Base-by-base conservation (phyloP, 2,797 vertebrate genomes). In the Eulemur coronatus region DNA sequence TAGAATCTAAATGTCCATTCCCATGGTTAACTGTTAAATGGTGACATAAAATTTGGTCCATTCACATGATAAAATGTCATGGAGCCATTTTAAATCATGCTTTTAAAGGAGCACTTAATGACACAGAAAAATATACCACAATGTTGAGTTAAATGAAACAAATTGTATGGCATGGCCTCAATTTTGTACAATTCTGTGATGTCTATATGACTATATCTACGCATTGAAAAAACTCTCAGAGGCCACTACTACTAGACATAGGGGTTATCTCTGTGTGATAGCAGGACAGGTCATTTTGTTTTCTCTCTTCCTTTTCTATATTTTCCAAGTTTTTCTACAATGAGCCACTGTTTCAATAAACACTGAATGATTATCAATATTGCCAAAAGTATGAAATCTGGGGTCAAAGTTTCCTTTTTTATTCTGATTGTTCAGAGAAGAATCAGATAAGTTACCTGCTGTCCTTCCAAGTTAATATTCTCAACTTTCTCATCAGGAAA, bases 111-210 rank as follows among this genome's bases (percentile, higher is more conserved):
- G n/a, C 26, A 73, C 90, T 80, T 95, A 88, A 81, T 92, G 80
- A 96, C 65, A 91, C 1, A 72, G 35, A 61, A 90, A 96, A 95
- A 96, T 84, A 95, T 5, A 55, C 38, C n/a, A 84, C 78, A 78
- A 78, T 38, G 61, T 46, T 75, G 38, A 79, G 33, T 86, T 86
- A 93, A 94, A 81, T 2, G 4, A 96, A 96, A 93, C n/a, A 73
- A 82, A 89, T 41, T 79, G 3, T 82, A 84, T 48, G 43, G 14
- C 15, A 13, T 15, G 7, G 48, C 75, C 69, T 96, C 73, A 43
- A 33, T 50, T 91, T 59, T 96, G 10, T 61, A 75, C 8, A 79
- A 80, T 94, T 65, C 52, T 52, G 28, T 63, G 55, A 46, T 94
- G 12, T 86, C 78, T 59, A 8, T 35, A 48, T 33, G 33, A 52